A percentile compares a stretch with the other conserved stretches of the same genome.
These are phyloP conservation scores for Cherax destructor DNA, from an alignment of 1,140 invertebrate genomes.

Conservation along the genomic window DNA sequence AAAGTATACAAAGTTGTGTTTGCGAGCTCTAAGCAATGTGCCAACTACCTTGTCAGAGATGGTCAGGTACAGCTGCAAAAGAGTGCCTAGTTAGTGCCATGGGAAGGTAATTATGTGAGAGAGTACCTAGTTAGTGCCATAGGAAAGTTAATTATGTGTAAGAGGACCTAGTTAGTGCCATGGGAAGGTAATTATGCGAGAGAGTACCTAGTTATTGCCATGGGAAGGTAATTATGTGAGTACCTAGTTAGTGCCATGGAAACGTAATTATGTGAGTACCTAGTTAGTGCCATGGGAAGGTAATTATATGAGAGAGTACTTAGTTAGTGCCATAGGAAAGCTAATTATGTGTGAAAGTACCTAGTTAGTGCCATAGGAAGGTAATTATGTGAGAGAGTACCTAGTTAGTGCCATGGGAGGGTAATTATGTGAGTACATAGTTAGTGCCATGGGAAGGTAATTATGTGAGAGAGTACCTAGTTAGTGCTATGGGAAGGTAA, in stretches of 20 bases:
- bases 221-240: no score
- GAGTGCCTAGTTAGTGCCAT: neutral
- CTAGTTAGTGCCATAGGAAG: no score
- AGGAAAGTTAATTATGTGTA: neutral
- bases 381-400: no score
- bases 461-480: no score
- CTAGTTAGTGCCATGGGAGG: no score
- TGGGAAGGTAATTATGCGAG: no score
- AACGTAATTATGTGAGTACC: neutral
- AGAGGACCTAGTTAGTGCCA: no score
- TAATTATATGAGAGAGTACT: no score
- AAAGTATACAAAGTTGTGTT: conserved; percentile 92
- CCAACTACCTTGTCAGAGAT: conserved; percentile 97
- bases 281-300: neutral
- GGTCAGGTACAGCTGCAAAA: conserved; percentile 88
- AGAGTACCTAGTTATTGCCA: no score
- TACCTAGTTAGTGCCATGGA: no score
- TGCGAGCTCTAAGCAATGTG: conserved; percentile 91
- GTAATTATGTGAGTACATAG: neutral
- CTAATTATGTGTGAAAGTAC: neutral
- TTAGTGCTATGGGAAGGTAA: neutral
- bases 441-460: neutral
- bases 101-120: neutral
- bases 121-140: neutral
- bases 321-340: neutral